phyloP scores from a whole-genome alignment of 2,888 invertebrate species.

The Holacanthella duospinosa region DNA sequence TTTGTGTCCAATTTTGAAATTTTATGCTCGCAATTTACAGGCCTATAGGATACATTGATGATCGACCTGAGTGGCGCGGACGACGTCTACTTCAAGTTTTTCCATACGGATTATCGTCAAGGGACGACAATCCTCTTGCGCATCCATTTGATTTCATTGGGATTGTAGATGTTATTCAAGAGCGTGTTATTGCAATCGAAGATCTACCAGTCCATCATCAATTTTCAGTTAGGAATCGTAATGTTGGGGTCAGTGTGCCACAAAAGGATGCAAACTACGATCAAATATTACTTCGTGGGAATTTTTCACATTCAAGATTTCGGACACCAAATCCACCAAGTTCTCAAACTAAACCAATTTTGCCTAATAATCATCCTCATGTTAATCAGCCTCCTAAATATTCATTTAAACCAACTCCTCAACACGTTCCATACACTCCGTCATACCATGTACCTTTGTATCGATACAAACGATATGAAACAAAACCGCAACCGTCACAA shows the following conservation, averaged over 20 bases:
- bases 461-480: background rate
- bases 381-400: background rate
- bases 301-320: background rate
- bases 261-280: background rate
- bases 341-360: background rate
- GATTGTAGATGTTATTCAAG: background rate
- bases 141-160: constrained; percentile 16
- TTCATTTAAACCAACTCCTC: background rate
- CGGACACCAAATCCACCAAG: background rate
- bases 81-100: constrained; percentile 6
- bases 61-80: constrained; percentile 2
- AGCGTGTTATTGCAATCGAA: constrained; percentile 3
- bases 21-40: too few relatives aligned
- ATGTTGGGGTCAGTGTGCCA: constrained; percentile 1
- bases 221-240: background rate
- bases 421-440: background rate
- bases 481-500: background rate
- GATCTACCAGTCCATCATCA: constrained; percentile 7
- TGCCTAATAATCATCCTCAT: background rate
- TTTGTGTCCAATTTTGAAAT: too few relatives aligned
- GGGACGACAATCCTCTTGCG: constrained; percentile 13
- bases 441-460: background rate
- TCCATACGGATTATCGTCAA: constrained; percentile 13
- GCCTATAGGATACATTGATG: constrained; percentile 9
- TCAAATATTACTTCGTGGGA: background rate